Evolutionary conservation across 2,888 invertebrate genomes (phyloP).

Genomic region (Dascillus cervinus): DNA sequence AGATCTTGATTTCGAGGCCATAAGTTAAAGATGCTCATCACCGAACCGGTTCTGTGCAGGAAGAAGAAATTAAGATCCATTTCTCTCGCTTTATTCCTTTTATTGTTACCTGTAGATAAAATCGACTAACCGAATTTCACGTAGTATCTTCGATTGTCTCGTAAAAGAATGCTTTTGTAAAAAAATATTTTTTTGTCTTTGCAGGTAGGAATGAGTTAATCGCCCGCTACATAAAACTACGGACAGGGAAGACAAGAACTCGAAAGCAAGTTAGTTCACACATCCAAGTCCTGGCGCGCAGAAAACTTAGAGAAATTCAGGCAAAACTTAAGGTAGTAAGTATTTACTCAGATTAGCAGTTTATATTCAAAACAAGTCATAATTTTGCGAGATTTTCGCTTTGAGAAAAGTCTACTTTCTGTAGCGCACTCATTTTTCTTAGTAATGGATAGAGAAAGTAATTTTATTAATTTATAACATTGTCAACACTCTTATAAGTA

Average conservation of each 20-base stretch:
- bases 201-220: conserved; percentile 99
- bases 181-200: conserved; percentile 38
- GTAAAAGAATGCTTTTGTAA: neutral
- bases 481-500: too few relatives aligned
- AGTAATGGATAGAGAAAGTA: too few relatives aligned
- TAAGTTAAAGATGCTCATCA: conserved; percentile 13
- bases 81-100: conserved; percentile 12
- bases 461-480: too few relatives aligned
- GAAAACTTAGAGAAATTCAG: conserved; percentile 97
- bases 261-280: conserved; percentile 99
- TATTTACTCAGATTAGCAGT: conserved; percentile 30
- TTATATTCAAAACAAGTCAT: too few relatives aligned
- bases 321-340: conserved; percentile 96
- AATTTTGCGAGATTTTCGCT: too few relatives aligned
- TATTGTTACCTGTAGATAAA: too few relatives aligned
- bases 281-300: conserved; percentile 97
- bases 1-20: conserved; percentile 5
- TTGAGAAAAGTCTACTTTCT: too few relatives aligned
- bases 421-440: too few relatives aligned
- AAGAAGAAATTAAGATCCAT: conserved; percentile 18
- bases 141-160: conserved; percentile 1
- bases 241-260: conserved; percentile 99
- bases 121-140: too few relatives aligned
- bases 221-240: conserved; percentile 98
- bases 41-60: conserved; percentile 18